Evolutionary conservation across 2,797 vertebrate genomes (phyloP).

Genomic region (Rhinichthys osculus): DNA sequence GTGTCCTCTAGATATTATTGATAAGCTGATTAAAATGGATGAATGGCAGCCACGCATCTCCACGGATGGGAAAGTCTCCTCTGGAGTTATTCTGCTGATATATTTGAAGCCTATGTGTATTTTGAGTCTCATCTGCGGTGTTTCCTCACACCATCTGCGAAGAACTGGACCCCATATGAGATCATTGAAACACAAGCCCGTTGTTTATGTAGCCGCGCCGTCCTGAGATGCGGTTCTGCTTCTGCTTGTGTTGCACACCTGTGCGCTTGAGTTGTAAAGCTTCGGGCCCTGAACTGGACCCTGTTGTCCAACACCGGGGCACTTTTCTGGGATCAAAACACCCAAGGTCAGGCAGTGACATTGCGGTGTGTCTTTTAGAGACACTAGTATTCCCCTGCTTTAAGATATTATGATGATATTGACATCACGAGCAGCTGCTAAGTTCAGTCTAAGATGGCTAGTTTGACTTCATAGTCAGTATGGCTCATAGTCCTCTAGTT

Average conservation of each 20-base stretch:
- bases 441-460: background rate
- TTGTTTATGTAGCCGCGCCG: background rate
- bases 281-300: background rate
- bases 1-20: background rate
- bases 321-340: conserved; percentile 30
- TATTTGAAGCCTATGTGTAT: no score
- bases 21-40: conserved; percentile 43
- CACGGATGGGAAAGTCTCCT: background rate
- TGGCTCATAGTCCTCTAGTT: background rate
- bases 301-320: background rate
- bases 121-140: background rate
- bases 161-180: background rate
- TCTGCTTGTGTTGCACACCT: background rate
- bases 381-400: conserved; percentile 53
- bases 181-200: background rate
- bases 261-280: background rate
- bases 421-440: background rate
- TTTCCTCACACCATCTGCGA: background rate
- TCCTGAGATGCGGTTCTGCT: background rate
- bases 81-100: background rate
- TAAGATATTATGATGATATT: background rate
- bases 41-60: conserved; percentile 10
- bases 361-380: conserved; percentile 74
- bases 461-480: background rate
- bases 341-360: conserved; percentile 81